These are phyloP conservation scores for Rachycentron canadum DNA, from an alignment of 2,797 vertebrate species.

Conservation along the genomic window DNA sequence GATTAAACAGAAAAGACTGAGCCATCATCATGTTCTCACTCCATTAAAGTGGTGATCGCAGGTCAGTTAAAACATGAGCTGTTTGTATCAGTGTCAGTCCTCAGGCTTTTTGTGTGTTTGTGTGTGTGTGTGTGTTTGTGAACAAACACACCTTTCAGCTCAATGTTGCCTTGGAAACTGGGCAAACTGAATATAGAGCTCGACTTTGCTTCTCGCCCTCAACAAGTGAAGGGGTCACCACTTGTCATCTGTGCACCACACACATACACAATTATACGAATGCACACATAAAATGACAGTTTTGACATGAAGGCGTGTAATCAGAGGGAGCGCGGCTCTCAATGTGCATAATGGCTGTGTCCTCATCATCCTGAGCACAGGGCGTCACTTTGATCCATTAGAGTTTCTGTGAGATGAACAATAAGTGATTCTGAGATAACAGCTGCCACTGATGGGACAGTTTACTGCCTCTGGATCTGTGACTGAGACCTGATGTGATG, in stretches of 20 bases:
- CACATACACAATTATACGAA: too few relatives aligned
- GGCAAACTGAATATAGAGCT: constrained; percentile 27
- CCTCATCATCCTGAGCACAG: constrained; percentile 2
- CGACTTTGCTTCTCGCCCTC: constrained; percentile 15
- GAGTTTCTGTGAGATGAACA: constrained; percentile 9
- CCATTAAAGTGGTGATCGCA: background rate
- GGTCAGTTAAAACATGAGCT: background rate
- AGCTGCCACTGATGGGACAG: constrained; percentile 18
- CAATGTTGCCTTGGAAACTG: constrained; percentile 71
- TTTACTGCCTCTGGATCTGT: constrained; percentile 19
- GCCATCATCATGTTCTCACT: background rate
- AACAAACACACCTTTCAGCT: constrained; percentile 20
- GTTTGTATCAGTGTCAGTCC: background rate
- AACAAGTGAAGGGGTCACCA: constrained; percentile 45
- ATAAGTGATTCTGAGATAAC: constrained; percentile 14
- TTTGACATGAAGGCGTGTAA: constrained; percentile 12
- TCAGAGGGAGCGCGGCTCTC: background rate
- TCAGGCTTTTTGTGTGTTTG: background rate
- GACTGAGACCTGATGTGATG: constrained; percentile 5
- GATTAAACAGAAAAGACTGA: background rate
- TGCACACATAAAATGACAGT: background rate
- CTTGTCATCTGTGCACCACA: constrained; percentile 26
- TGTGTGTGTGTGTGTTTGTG: background rate
- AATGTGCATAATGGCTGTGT: background rate
- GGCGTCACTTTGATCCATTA: constrained; percentile 16